Evolutionary conservation across 1,140 invertebrate genomes (phyloP), one percentile per base, ranked within the genome.

Genomic region (Drosophila ohnishii): DNA sequence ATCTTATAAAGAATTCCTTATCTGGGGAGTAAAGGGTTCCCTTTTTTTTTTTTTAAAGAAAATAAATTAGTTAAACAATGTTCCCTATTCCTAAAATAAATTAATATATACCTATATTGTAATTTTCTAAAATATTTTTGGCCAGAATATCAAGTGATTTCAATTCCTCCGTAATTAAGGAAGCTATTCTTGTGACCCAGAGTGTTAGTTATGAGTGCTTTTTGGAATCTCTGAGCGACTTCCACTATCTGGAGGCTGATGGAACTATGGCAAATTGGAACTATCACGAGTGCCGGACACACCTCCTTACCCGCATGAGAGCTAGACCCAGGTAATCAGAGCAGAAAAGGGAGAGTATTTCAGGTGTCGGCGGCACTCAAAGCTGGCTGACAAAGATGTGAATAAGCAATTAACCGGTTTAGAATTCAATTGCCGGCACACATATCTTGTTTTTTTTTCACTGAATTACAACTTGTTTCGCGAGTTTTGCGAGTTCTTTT

Each of bases 371-470:
- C 58, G 30, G 19, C n/a, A 25, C n/a, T 48, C 25, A 28, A n/a
- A 28, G 22, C 47, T 51, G 22, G 25, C 8, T n/a, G 45, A 16
- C 13, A 19, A 34, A 19, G 16, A 11, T 35, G 28, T 22, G 19
- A 35, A 37, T 22, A 25, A 25, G 19, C 50, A 69, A 74, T 73
- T 66, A 86, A 85, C 81, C 74, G 81, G 81, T 85, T 84, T 64
- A 39, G 48, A 40, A 40, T 47, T 63, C 37, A 57, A 59, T 69
- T 62, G 57, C 35, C 32, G 56, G 42, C 56, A 16, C 30, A 40
- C n/a, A 62, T 62, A 55, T 50, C 25, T 30, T 56, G 11, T 13
- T 11, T 45, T 16, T 32, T 13, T 19, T 28, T 51, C 30, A 51
- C 45, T 34, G 28, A 34, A 37, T 65, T 75, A 75, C 72, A 73